These are phyloP conservation scores for Ormyrus labotus DNA, from an alignment of 2,888 invertebrate species.

Conservation along the genomic window DNA sequence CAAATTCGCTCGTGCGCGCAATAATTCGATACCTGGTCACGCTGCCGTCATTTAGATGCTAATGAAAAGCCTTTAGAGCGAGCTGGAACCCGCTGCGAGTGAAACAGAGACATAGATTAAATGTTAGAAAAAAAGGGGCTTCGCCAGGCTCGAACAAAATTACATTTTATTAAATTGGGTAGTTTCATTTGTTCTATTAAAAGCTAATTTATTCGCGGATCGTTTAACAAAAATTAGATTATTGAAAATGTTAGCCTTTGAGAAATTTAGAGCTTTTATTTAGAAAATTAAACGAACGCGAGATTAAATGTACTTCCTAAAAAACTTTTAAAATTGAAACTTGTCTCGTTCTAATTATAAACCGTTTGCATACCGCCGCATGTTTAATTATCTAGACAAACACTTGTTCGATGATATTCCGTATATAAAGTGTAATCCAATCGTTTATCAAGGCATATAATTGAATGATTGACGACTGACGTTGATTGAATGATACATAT, in stretches of 20 bases:
- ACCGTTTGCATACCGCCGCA: no score
- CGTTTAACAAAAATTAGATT: not conserved
- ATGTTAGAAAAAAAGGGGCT: not conserved
- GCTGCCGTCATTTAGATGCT: conserved; percentile 60
- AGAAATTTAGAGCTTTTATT: no score
- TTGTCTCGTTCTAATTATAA: no score
- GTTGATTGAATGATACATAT: no score
- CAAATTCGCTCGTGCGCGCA: conserved; percentile 31
- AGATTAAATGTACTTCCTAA: no score
- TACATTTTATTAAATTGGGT: conserved; percentile 27
- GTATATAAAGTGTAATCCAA: no score
- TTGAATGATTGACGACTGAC: no score
- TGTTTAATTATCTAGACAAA: no score
- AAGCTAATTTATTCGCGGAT: not conserved
- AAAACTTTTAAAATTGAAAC: no score
- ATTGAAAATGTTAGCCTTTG: not conserved
- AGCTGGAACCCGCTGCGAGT: not conserved
- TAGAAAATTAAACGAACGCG: no score
- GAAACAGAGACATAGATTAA: not conserved
- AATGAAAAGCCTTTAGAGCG: conserved; percentile 58
- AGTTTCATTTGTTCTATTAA: not conserved
- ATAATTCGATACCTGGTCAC: conserved; percentile 50
- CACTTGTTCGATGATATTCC: no score
- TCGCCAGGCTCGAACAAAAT: not conserved
- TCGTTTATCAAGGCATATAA: no score